Percentiles rank a stretch among this genome's conserved stretches.
Evolutionary conservation across 1,140 invertebrate species (phyloP).

Genomic region (Drosophila ercepeae): DNA sequence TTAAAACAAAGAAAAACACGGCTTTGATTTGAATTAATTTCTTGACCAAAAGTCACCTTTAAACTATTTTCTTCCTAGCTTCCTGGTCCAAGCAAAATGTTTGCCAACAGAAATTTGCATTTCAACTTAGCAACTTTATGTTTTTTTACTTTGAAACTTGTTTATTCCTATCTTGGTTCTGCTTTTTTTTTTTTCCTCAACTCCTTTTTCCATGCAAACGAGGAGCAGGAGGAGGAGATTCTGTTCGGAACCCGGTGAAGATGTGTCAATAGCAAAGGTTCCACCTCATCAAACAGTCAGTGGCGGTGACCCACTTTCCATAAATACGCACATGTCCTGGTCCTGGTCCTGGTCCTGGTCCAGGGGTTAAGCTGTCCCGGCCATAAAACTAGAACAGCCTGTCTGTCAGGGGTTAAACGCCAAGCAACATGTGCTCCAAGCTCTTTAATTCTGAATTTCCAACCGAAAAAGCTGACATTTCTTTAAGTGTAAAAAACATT

Average conservation of each 20-base stretch:
- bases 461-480: neutral
- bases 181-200: neutral
- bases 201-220: slow-evolving; percentile 12
- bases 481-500: slow-evolving; percentile 17
- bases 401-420: slow-evolving; percentile 38
- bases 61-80: no score
- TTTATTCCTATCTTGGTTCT: neutral
- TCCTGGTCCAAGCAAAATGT: no score
- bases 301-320: slow-evolving; percentile 46
- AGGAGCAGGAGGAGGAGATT: neutral
- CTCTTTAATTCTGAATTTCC: no score
- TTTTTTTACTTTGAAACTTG: neutral
- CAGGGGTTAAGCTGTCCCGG: slow-evolving; percentile 8
- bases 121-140: neutral
- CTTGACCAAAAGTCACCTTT: no score
- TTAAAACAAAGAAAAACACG: no score
- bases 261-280: slow-evolving; percentile 47
- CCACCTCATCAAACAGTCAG: slow-evolving; percentile 51
- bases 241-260: neutral
- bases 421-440: slow-evolving; percentile 50
- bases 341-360: slow-evolving; percentile 23
- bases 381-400: slow-evolving; percentile 24
- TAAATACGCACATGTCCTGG: slow-evolving; percentile 24
- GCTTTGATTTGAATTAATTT: no score
- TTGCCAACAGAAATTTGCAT: slow-evolving; percentile 2